A percentile compares a stretch with the other conserved stretches of the same genome.
phyloP scores from a whole-genome alignment of 2,888 invertebrate genomes.

The Achlya flavicornis region DNA sequence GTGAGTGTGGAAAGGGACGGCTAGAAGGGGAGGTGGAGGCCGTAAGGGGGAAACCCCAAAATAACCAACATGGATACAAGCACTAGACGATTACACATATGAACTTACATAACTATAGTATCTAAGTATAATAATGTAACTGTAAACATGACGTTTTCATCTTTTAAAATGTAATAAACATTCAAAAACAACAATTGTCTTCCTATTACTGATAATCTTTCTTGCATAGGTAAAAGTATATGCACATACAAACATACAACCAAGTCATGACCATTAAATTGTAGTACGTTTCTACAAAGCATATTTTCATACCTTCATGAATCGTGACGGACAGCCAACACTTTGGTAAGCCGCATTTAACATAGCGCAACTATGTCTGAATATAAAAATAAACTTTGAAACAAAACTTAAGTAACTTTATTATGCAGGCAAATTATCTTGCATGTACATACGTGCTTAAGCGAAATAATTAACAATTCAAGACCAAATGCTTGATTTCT shows the following conservation, averaged over 20 bases:
- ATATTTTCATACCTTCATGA: neutral
- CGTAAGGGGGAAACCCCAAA: too few species aligned
- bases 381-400: neutral
- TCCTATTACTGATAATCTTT: too few species aligned
- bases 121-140: too few species aligned
- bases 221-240: neutral
- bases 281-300: neutral
- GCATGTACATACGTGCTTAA: slow-evolving; percentile 4
- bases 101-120: neutral
- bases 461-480: slow-evolving; percentile 18
- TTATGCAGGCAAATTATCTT: slow-evolving; percentile 2
- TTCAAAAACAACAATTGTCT: too few species aligned
- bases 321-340: neutral
- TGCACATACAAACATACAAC: neutral
- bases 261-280: neutral
- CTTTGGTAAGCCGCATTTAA: slow-evolving; percentile 11
- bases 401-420: neutral
- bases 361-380: neutral
- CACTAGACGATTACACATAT: too few species aligned
- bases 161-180: too few species aligned
- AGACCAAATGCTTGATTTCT: slow-evolving; percentile 40
- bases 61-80: too few species aligned
- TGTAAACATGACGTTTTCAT: too few species aligned
- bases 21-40: too few species aligned
- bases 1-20: too few species aligned